Conservation (phyloP, 1,140 invertebrate species). For the Pseudomyrmex concolor region DNA sequence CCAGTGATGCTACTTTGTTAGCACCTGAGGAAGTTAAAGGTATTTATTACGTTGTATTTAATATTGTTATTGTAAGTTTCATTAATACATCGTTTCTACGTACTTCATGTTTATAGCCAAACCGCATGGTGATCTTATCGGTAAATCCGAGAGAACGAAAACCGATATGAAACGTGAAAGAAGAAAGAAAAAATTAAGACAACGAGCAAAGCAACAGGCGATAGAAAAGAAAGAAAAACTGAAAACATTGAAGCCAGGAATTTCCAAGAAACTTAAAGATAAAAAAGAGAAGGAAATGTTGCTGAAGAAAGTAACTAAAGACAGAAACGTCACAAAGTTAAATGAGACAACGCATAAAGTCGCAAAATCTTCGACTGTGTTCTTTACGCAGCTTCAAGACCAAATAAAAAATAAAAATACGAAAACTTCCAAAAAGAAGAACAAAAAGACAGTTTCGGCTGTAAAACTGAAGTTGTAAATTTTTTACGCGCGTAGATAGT, state of each 20-base stretch:
- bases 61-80: conserved; percentile 4
- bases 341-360: conserved; percentile 85
- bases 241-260: conserved; percentile 80
- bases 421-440: conserved; percentile 81
- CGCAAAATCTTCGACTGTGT: conserved; percentile 92
- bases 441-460: conserved; percentile 78
- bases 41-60: conserved; percentile 74
- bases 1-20: conserved; percentile 93
- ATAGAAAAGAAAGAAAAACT: conserved; percentile 86
- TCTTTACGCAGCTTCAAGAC: conserved; percentile 93
- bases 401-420: conserved; percentile 86
- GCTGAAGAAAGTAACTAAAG: conserved; percentile 87
- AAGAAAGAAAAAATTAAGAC: conserved; percentile 93
- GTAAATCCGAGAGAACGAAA: conserved; percentile 91
- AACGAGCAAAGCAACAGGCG: conserved; percentile 86
- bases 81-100: conserved; percentile 32
- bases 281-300: conserved; percentile 86
- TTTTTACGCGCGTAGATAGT: conserved; percentile 56
- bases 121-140: conserved; percentile 91
- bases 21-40: conserved; percentile 97
- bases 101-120: conserved; percentile 86
- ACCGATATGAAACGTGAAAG: conserved; percentile 96
- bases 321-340: conserved; percentile 87
- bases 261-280: conserved; percentile 87
- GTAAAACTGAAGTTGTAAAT: conserved; percentile 85